A percentile compares a stretch with the other conserved stretches of the same genome.
Conservation (phyloP, 2,797 vertebrate species). For the Acanthis flammea region DNA sequence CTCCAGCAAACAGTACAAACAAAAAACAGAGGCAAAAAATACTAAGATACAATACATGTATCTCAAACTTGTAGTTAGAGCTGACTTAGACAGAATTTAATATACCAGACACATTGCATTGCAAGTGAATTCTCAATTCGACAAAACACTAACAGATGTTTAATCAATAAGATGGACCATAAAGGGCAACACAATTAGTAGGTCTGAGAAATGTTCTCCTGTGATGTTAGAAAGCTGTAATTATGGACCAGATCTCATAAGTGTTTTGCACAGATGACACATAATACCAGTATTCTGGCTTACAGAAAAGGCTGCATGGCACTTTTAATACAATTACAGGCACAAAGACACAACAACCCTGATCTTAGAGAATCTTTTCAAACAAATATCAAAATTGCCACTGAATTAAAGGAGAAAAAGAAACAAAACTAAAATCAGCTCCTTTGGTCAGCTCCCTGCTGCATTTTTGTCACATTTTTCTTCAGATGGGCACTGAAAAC, state of each 20-base stretch:
- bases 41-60: conserved; percentile 5
- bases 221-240: conserved; percentile 63
- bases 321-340: conserved; percentile 2
- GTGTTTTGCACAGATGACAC: conserved; percentile 64
- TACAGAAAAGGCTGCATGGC: not conserved
- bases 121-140: conserved; percentile 41
- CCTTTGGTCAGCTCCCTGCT: not conserved
- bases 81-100: conserved; percentile 64
- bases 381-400: not conserved
- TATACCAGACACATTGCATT: conserved; percentile 49
- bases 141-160: conserved; percentile 67
- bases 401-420: not conserved
- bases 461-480: not conserved
- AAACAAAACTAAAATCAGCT: not conserved
- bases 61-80: conserved; percentile 28
- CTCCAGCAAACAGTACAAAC: conserved; percentile 1
- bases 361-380: conserved; percentile 3
- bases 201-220: conserved; percentile 55
- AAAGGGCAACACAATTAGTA: conserved; percentile 55
- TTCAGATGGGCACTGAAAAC: not conserved
- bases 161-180: conserved; percentile 67
- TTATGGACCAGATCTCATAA: conserved; percentile 54
- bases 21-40: not conserved
- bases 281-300: conserved; percentile 25
- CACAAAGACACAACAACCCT: not conserved